Evolutionary conservation across 2,888 invertebrate genomes (phyloP), one percentile per base, ranked within the genome.

Genomic region (Andrena fulva): DNA sequence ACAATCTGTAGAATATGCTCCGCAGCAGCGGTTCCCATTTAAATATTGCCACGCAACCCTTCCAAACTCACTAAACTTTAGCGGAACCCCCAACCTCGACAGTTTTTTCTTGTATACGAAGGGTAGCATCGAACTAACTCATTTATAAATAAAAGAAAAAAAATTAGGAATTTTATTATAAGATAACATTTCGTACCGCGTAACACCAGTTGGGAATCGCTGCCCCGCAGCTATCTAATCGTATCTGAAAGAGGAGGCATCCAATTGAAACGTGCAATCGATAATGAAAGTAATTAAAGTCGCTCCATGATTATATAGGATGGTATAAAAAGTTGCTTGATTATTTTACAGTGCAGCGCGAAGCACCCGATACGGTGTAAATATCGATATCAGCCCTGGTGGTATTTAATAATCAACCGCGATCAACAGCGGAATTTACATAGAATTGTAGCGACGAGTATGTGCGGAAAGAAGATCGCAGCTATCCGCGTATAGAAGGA

Each of bases 401-500:
- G 66, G 52, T 80, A 62, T 67, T 42, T 71, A 72, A 71, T 80
- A 66, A 80, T 71, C 66, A 60, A 80, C 68, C 67, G 62, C 54
- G 77, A 81, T 81, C 54, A 66, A 31, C 60, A 56, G 42, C 7
- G 52, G 60, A 59, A 84, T 84, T 69, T 84, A 42, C 77, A 86
- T 88, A 64, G 75, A 80, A 79, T 88, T 68, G 12, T 77, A 80
- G 63, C 76, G 67, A 42, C 52, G 68, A 29, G 48, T 60, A 42
- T 63, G 63, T 52, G 67, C 79, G 74, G 77, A 86, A 87, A 84
- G 76, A 84, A 83, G 79, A 87, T 73, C 66, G 71, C 42, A 69
- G 67, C 72, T 73, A 68, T 56, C 70, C 76, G 76, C 76, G 81
- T 82, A 81, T 75, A 80, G 82, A 84, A 84, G 85, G 82, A 84